Evolutionary conservation across 2,888 invertebrate species (phyloP).

Genomic region (Drosophila mimetica): DNA sequence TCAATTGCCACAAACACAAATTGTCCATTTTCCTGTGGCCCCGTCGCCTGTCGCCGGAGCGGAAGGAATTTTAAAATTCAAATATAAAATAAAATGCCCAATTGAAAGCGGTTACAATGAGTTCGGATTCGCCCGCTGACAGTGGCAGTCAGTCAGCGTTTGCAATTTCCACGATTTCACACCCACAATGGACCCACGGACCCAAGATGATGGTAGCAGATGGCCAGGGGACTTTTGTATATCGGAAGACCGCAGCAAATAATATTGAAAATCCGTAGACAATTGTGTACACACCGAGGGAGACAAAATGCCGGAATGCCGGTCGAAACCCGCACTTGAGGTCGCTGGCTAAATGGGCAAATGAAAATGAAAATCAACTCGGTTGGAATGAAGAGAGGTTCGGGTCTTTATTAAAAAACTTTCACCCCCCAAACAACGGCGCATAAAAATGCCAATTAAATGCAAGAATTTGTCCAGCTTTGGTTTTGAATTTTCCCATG

Average conservation of each 20-base stretch:
- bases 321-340: constrained; percentile 57
- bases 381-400: constrained; percentile 54
- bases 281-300: constrained; percentile 66
- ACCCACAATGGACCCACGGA: constrained; percentile 46
- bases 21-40: constrained; percentile 83
- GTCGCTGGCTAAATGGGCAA: constrained; percentile 55
- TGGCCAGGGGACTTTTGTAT: constrained; percentile 35
- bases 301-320: constrained; percentile 53
- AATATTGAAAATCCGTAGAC: constrained; percentile 79
- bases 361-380: constrained; percentile 80
- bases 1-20: constrained; percentile 84
- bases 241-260: constrained; percentile 70
- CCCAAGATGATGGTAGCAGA: constrained; percentile 59
- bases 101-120: constrained; percentile 82
- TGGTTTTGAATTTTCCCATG: constrained; percentile 11
- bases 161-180: constrained; percentile 44
- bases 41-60: constrained; percentile 63
- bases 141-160: constrained; percentile 50
- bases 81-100: constrained; percentile 83
- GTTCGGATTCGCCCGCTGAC: constrained; percentile 56
- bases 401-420: constrained; percentile 72
- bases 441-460: constrained; percentile 67
- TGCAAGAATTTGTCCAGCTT: constrained; percentile 43
- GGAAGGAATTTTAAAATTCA: constrained; percentile 82
- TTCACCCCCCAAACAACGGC: constrained; percentile 26